These are phyloP conservation scores for Hypomesus transpacificus DNA, from an alignment of 2,113 vertebrate genomes.

Conservation along the genomic window DNA sequence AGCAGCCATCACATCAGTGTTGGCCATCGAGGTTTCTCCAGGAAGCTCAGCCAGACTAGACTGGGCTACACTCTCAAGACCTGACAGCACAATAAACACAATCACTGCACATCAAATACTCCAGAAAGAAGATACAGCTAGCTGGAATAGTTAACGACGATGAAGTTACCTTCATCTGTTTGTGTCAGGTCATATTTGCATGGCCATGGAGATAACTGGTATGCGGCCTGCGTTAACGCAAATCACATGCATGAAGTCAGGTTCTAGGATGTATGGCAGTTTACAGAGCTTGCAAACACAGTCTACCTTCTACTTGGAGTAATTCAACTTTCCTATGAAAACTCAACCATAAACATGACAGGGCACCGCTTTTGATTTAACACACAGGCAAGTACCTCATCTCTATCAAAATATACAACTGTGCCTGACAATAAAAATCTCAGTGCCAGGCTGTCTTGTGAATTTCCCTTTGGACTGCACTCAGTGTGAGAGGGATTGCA, in stretches of 20 bases:
- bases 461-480: slow-evolving; percentile 11
- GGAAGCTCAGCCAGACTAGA: slow-evolving; percentile 70
- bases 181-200: slow-evolving; percentile 2
- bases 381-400: slow-evolving; percentile 11
- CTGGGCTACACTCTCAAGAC: slow-evolving; percentile 70
- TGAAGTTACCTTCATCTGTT: slow-evolving; percentile 54
- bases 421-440: slow-evolving; percentile 5
- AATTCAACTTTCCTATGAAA: too few species aligned
- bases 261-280: background rate
- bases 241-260: background rate
- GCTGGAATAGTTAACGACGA: too few species aligned
- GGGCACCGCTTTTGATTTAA: background rate
- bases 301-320: too few species aligned
- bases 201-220: slow-evolving; percentile 16
- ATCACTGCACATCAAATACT: too few species aligned
- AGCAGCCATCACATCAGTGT: slow-evolving; percentile 62
- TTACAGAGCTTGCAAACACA: too few species aligned
- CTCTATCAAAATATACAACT: slow-evolving; percentile 24
- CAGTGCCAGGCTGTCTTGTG: background rate
- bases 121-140: too few species aligned
- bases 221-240: slow-evolving; percentile 29
- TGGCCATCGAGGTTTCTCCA: slow-evolving; percentile 49
- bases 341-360: slow-evolving; percentile 14
- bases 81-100: slow-evolving; percentile 49
- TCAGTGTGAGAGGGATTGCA: slow-evolving; percentile 13